A percentile compares a stretch with the other conserved stretches of the same genome.
These are phyloP conservation scores for Rotaria sp. DNA, from an alignment of 2,888 invertebrate species.

Conservation along the genomic window DNA sequence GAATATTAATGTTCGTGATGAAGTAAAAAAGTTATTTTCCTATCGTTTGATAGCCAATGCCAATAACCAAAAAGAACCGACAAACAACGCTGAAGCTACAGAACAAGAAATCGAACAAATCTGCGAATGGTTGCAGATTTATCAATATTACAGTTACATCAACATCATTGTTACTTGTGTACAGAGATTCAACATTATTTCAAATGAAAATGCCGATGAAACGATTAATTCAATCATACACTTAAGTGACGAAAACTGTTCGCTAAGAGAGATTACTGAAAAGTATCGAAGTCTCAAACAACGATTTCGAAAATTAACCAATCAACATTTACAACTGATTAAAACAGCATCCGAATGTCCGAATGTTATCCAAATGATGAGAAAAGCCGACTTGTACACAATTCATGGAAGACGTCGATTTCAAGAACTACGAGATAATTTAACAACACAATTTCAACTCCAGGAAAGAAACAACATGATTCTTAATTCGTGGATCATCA, in stretches of 20 bases:
- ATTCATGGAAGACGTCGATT: not conserved
- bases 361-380: not conserved
- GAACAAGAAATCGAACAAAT: not conserved
- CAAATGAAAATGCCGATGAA: not conserved
- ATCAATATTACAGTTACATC: not conserved
- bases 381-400: not conserved
- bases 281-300: not conserved
- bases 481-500: not conserved
- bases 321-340: slow-evolving; percentile 9
- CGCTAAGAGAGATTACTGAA: not conserved
- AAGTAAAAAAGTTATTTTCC: not conserved
- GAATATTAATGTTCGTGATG: not conserved
- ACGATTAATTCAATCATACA: not conserved
- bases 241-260: not conserved
- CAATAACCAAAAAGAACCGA: not conserved
- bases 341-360: not conserved
- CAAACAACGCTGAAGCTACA: not conserved
- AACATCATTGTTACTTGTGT: not conserved
- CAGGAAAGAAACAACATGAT: slow-evolving; percentile 15
- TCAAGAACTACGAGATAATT: slow-evolving; percentile 28
- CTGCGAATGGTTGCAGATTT: not conserved
- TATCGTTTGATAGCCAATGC: not conserved
- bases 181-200: not conserved
- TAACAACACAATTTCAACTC: slow-evolving; percentile 15
- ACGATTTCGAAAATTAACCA: not conserved